Percentiles rank a stretch among this genome's conserved stretches.
These are phyloP conservation scores for Nemoura dubitans DNA, from an alignment of 2,888 invertebrate species.

Conservation along the genomic window DNA sequence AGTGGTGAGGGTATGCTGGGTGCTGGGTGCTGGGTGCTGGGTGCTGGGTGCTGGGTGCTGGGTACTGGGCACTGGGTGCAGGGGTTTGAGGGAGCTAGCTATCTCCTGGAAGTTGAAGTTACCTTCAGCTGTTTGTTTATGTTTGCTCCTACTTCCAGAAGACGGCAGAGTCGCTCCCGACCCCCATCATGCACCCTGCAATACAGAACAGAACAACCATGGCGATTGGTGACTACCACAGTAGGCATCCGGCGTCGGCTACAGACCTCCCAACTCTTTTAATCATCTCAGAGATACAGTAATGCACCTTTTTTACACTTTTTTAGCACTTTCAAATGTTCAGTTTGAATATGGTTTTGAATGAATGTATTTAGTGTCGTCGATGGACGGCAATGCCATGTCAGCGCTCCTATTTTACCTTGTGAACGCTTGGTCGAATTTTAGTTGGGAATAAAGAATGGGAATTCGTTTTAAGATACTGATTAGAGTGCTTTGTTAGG, in stretches of 20 bases:
- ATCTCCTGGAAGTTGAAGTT: slow-evolving; percentile 68
- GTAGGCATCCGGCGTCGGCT: not conserved
- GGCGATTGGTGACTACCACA: slow-evolving; percentile 48
- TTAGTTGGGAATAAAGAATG: too few species aligned
- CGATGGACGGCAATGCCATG: too few species aligned
- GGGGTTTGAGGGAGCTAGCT: slow-evolving; percentile 63
- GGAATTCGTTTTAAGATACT: too few species aligned
- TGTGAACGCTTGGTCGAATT: too few species aligned
- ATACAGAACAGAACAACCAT: slow-evolving; percentile 68
- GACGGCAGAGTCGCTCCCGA: slow-evolving; percentile 67
- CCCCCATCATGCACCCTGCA: slow-evolving; percentile 68
- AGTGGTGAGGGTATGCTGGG: not conserved
- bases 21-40: slow-evolving; percentile 1
- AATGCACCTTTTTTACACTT: too few species aligned
- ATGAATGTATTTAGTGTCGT: too few species aligned
- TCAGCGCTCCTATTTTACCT: too few species aligned
- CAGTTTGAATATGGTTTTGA: too few species aligned
- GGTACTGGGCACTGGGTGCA: slow-evolving; percentile 60
- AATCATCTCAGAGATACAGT: too few species aligned
- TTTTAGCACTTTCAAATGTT: too few species aligned
- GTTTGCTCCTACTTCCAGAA: slow-evolving; percentile 70
- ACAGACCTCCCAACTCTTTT: too few species aligned
- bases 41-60: slow-evolving; percentile 52
- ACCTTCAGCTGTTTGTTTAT: slow-evolving; percentile 63
- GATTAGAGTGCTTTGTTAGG: too few species aligned